Percentiles rank a stretch among this genome's conserved stretches.
Conservation (phyloP, 1,140 invertebrate species). For the Nymphalis io region DNA sequence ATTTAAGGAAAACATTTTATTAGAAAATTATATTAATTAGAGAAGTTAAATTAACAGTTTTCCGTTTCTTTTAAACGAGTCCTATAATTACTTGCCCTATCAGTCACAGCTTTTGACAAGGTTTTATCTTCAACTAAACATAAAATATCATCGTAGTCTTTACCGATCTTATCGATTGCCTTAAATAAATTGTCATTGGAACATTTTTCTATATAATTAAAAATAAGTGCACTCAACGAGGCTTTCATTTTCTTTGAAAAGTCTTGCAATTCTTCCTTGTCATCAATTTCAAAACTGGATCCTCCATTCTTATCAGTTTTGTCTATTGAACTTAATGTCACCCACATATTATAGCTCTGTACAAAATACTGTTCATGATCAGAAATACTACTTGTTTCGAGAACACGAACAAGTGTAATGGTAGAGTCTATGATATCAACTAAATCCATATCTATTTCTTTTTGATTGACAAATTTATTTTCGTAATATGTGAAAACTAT, state of each 20-base stretch:
- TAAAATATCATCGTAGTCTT: constrained; percentile 58
- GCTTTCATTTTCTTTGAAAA: constrained; percentile 57
- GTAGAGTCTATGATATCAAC: constrained; percentile 69
- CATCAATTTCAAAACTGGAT: constrained; percentile 61
- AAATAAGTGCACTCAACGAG: constrained; percentile 54
- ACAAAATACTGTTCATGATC: constrained; percentile 51
- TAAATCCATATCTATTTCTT: constrained; percentile 67
- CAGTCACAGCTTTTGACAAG: constrained; percentile 42
- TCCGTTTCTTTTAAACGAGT: constrained; percentile 60
- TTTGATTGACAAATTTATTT: constrained; percentile 62
- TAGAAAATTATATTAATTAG: neutral
- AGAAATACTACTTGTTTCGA: constrained; percentile 47
- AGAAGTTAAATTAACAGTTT: constrained; percentile 44
- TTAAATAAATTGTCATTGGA: constrained; percentile 49
- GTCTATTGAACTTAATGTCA: constrained; percentile 49
- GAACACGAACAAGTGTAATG: constrained; percentile 51
- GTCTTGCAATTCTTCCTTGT: constrained; percentile 56
- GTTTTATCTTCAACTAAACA: constrained; percentile 47
- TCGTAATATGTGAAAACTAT: constrained; percentile 63
- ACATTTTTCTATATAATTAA: constrained; percentile 58
- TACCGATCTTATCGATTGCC: constrained; percentile 49
- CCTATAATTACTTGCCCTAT: constrained; percentile 54
- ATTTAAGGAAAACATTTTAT: neutral
- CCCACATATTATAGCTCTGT: constrained; percentile 62
- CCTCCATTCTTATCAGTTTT: constrained; percentile 48